These are phyloP conservation scores for Rana temporaria DNA, from an alignment of 2,113 vertebrate species.

Conservation along the genomic window DNA sequence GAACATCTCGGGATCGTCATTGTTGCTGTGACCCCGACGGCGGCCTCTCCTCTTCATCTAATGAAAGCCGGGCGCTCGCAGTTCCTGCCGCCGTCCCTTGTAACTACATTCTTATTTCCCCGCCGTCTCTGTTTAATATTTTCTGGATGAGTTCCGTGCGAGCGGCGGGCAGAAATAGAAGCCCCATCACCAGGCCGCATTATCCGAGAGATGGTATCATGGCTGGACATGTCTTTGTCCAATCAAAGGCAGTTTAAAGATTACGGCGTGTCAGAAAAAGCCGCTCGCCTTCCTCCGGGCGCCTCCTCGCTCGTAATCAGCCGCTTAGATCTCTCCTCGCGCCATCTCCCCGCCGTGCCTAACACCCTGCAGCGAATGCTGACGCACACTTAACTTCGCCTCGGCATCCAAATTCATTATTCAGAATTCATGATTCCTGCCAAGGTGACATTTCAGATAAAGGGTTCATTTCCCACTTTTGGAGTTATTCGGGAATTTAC, in stretches of 20 bases:
- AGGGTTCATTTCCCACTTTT: neutral
- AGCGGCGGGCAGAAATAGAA: conserved; percentile 13
- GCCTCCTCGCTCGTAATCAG: conserved; percentile 6
- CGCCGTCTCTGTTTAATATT: neutral
- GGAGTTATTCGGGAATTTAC: neutral
- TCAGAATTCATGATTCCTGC: neutral
- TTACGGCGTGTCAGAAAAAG: conserved; percentile 5
- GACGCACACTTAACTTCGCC: conserved; percentile 6
- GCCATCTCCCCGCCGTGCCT: neutral
- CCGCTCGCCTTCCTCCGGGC: neutral
- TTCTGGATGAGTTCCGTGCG: neutral
- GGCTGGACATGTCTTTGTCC: conserved; percentile 51
- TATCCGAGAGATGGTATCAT: conserved; percentile 19
- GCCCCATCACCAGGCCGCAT: neutral
- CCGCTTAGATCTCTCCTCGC: neutral
- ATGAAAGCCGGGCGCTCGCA: neutral
- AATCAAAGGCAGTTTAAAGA: conserved; percentile 41
- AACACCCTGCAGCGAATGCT: conserved; percentile 7
- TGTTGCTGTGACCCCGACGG: too few species aligned
- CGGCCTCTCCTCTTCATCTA: neutral
- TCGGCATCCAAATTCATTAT: conserved; percentile 37
- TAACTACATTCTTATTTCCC: conserved; percentile 25
- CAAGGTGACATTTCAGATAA: neutral
- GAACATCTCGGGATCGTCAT: too few species aligned
- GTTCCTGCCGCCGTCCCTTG: neutral